Conservation (phyloP, 2,888 invertebrate species). For the Aelia acuminata region DNA sequence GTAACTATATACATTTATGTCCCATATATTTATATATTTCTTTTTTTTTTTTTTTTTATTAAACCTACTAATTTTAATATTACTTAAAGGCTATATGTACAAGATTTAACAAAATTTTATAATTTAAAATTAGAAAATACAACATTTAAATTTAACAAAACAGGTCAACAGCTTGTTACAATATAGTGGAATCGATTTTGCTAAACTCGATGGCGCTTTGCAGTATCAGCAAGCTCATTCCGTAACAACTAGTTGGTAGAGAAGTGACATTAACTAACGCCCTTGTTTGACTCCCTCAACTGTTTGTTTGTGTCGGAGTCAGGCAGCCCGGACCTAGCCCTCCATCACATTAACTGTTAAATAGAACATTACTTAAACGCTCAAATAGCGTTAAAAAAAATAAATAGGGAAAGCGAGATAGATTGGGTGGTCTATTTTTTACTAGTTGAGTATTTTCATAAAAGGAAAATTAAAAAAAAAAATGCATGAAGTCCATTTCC, state of each 20-base stretch:
- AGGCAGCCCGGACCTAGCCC: not conserved
- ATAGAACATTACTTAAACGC: not conserved
- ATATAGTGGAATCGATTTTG: not conserved
- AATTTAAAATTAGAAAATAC: not conserved
- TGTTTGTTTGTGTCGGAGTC: not conserved
- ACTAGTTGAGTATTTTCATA: not conserved
- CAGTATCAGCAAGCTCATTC: not conserved
- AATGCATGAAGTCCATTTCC: too few species aligned
- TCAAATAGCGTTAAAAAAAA: not conserved
- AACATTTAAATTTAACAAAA: not conserved
- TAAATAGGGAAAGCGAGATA: not conserved
- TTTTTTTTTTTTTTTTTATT: not conserved
- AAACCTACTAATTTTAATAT: conserved; percentile 22
- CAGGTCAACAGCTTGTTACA: not conserved
- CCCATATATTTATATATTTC: not conserved
- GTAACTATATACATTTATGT: conserved; percentile 17
- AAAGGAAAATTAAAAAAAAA: too few species aligned
- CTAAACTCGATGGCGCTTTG: not conserved
- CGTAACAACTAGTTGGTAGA: not conserved
- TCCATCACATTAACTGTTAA: not conserved
- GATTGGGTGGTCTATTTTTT: not conserved
- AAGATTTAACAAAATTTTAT: not conserved
- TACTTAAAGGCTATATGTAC: conserved; percentile 26
- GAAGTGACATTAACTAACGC: conserved; percentile 11
- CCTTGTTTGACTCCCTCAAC: conserved; percentile 31